Evolutionary conservation across 2,113 vertebrate genomes (phyloP).

Genomic region (Himantopus leucocephalus): DNA sequence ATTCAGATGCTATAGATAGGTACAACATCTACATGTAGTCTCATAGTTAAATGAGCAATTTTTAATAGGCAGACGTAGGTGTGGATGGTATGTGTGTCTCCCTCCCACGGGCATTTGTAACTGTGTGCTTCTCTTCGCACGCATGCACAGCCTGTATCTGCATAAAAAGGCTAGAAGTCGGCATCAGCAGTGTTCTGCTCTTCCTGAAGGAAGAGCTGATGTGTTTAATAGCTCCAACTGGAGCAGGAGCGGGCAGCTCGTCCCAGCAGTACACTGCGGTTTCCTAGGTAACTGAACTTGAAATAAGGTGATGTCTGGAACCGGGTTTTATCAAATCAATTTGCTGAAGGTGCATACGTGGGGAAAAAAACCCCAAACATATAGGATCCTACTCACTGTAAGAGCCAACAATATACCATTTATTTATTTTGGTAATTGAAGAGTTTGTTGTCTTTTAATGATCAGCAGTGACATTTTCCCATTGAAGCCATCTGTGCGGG

Average conservation of each 20-base stretch:
- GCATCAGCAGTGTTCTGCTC: conserved; percentile 3
- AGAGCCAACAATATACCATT: background rate
- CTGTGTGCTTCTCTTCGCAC: background rate
- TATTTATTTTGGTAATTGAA: background rate
- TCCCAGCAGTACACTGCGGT: conserved; percentile 74
- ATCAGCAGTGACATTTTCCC: conserved; percentile 10
- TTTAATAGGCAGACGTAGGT: fast-evolving
- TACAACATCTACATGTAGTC: background rate
- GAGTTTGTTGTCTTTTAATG: conserved; percentile 12
- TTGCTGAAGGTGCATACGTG: conserved; percentile 44
- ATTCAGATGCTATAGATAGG: background rate
- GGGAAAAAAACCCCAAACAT: background rate
- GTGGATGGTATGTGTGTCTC: background rate
- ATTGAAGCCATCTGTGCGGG: conserved; percentile 6
- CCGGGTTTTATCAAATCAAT: conserved; percentile 67
- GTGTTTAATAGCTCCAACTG: conserved; percentile 63
- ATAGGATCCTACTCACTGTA: background rate
- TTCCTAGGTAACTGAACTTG: conserved; percentile 79
- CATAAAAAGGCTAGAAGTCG: conserved; percentile 27
- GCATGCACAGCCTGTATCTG: background rate
- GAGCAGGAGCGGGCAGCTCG: conserved; percentile 63
- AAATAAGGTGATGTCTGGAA: conserved; percentile 71
- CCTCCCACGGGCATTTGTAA: background rate
- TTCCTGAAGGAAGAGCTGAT: conserved; percentile 62
- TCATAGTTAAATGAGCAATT: background rate